Conservation (phyloP, 2,113 vertebrate genomes). For the Eulemur rufifrons region DNA sequence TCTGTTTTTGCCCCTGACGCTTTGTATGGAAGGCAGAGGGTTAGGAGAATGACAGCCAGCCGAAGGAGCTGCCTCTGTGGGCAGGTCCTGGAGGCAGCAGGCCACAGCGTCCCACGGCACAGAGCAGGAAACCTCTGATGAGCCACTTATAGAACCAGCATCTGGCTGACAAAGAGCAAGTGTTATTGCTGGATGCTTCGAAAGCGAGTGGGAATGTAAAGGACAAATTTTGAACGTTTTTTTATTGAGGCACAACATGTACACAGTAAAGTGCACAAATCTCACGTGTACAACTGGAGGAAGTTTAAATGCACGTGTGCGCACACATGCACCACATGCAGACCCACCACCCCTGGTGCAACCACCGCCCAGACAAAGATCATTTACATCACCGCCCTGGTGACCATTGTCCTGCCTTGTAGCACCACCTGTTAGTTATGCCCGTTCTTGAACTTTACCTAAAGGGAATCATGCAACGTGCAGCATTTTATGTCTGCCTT, state of each 20-base stretch:
- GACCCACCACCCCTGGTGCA: not conserved
- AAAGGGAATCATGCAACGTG: not conserved
- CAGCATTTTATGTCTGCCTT: not conserved
- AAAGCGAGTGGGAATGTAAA: not conserved
- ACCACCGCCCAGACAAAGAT: not conserved
- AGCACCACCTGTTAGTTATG: accelerated
- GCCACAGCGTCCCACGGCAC: accelerated
- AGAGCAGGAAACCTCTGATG: not conserved
- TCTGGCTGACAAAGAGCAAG: not conserved
- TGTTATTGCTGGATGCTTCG: not conserved
- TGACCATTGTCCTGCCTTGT: not conserved
- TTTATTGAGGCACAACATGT: not conserved
- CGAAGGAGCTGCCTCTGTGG: not conserved
- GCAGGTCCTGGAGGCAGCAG: not conserved
- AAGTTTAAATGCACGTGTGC: not conserved
- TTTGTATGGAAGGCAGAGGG: not conserved
- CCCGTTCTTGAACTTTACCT: not conserved
- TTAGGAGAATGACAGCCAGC: not conserved
- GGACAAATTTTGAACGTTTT: not conserved
- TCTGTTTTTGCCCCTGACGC: not conserved
- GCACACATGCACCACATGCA: not conserved
- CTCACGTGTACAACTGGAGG: not conserved
- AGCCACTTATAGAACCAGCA: not conserved
- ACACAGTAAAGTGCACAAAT: not conserved
- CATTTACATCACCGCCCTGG: not conserved